Evolutionary conservation across 1,140 invertebrate genomes (phyloP).

Genomic region (Formica exsecta): DNA sequence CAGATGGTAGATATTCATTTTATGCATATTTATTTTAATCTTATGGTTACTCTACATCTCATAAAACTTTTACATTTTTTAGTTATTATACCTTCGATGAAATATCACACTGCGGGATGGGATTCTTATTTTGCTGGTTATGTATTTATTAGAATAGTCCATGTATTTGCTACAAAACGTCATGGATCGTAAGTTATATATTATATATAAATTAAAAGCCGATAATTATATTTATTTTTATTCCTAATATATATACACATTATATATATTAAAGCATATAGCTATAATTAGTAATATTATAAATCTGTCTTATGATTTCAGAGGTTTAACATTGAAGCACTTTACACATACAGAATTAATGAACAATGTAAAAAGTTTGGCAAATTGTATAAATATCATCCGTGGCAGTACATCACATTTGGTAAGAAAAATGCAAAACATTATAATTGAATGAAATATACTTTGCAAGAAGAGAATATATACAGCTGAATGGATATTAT

Average conservation of each 20-base stretch:
- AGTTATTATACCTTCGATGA: conserved; percentile 77
- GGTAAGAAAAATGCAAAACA: conserved; percentile 83
- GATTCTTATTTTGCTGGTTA: conserved; percentile 91
- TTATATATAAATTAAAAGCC: not conserved
- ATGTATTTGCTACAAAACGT: conserved; percentile 83
- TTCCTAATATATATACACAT: not conserved
- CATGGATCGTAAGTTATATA: conserved; percentile 72
- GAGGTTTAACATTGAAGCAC: conserved; percentile 78
- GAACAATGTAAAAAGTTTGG: conserved; percentile 83
- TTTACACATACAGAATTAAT: conserved; percentile 88
- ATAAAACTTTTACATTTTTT: conserved; percentile 56
- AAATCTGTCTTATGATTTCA: conserved; percentile 71
- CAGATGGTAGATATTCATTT: conserved; percentile 25
- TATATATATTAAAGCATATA: not conserved
- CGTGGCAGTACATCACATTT: conserved; percentile 87
- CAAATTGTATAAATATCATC: conserved; percentile 89
- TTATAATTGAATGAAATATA: not conserved
- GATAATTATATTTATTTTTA: conserved; percentile 3
- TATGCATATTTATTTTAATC: not conserved
- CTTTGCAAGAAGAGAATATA: not conserved
- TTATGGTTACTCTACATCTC: not conserved
- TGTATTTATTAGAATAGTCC: conserved; percentile 88
- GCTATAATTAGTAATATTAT: not conserved
- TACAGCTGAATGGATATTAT: not conserved
- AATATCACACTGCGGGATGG: conserved; percentile 91